Base-by-base conservation (phyloP, 2,113 vertebrate genomes). In the Trochalopteron elliotii region DNA sequence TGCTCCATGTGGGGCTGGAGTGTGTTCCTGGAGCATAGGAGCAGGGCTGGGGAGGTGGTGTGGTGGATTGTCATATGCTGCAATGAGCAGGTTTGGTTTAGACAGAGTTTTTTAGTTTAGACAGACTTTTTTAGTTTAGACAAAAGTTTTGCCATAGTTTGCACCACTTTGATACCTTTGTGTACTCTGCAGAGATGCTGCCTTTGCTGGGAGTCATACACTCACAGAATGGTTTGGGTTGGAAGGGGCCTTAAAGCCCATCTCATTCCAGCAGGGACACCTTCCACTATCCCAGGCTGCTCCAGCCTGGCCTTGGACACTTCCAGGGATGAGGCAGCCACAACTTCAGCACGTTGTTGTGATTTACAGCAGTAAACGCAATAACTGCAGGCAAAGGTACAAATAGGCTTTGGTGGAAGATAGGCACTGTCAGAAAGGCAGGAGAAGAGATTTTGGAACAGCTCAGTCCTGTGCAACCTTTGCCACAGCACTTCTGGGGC, bases 1-100 rank as follows among this genome's bases (percentile, higher is more conserved):
- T 47, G 68, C 63, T 74, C 39, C 1, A 0, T 1, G 19, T 42
- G 64, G 31, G 50, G 31, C 45, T 70, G 28, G 30, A 72, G 13
- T 3, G 0, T 35, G 5, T 53, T 86, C 40, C 50, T 1, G 2
- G n/a, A 27, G 13, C 0, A 0, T 3, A 42, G 39, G 53, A 31
- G 12, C 49, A 47, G 30, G 39, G 13, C 1, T 15, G 11, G 50
- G 33, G 45, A 56, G 18, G 23, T 17, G 25, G 8, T 35, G 3
- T 37, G 45, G 17, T 53, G 74, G 25, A 30, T 55, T 47, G 16
- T 42, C 25, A 42, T 3, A 2, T 42, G 28, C 69, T 63, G 8
- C 47, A 42, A 4, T 8, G 18, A 57, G 16, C 21, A 65, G 30
- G 33, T n/a, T 75, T 40, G 14, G 11, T 67, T 94, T 24, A 20